Evolutionary conservation across 1,140 invertebrate genomes (phyloP).

Genomic region (Anthonomus grandis): DNA sequence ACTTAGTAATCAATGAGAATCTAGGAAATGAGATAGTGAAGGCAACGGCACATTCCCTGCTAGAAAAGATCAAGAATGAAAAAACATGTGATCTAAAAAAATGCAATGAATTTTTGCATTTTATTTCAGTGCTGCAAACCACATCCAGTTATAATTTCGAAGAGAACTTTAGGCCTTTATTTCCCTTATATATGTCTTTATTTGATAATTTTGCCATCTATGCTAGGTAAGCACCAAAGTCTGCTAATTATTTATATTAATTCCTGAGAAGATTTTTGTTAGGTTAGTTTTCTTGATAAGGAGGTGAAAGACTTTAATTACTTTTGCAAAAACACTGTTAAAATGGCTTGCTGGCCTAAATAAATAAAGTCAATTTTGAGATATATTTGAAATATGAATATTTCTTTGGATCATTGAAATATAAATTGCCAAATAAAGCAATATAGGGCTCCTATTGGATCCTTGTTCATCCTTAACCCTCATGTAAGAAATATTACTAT

Average conservation of each 20-base stretch:
- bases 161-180: conserved; percentile 15
- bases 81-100: conserved; percentile 27
- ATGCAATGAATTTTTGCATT: conserved; percentile 27
- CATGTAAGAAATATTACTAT: too few relatives aligned
- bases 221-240: conserved; percentile 19
- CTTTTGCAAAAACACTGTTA: neutral
- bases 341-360: neutral
- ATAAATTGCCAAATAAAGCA: too few relatives aligned
- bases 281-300: neutral
- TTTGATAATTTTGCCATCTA: conserved; percentile 25
- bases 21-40: conserved; percentile 22
- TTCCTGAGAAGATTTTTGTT: neutral
- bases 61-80: conserved; percentile 49
- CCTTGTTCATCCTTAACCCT: too few relatives aligned
- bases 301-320: neutral
- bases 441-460: too few relatives aligned
- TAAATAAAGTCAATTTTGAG: neutral
- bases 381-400: neutral
- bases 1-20: conserved; percentile 22
- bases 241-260: neutral
- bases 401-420: neutral
- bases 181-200: conserved; percentile 27
- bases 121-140: conserved; percentile 25
- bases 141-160: conserved; percentile 21
- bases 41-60: conserved; percentile 12